Evolutionary conservation across 2,113 vertebrate genomes (phyloP).

Genomic region (Balaenoptera acutorostrata): DNA sequence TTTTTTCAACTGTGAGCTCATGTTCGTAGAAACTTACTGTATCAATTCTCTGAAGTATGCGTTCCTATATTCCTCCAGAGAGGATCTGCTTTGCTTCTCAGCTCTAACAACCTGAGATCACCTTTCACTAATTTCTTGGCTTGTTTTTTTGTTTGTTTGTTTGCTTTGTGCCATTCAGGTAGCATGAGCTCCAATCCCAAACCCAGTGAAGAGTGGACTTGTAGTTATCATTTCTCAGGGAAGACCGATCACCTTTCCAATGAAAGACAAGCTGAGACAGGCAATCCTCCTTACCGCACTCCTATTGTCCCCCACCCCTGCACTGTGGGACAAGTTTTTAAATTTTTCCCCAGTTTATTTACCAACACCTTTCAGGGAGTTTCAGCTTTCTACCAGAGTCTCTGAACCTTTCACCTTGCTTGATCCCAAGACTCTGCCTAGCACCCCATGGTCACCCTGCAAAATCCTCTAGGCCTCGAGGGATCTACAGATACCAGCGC

Average conservation of each 20-base stretch:
- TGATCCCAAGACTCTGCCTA: not conserved
- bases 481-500: not conserved
- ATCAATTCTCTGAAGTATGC: not conserved
- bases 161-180: not conserved
- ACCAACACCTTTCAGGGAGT: not conserved
- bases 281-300: not conserved
- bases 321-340: not conserved
- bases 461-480: not conserved
- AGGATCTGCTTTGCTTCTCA: not conserved
- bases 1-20: not conserved
- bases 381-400: not conserved
- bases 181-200: not conserved
- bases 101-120: not conserved
- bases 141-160: not conserved
- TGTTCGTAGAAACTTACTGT: not conserved
- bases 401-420: not conserved
- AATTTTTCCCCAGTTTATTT: not conserved
- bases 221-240: not conserved
- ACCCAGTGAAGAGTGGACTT: not conserved
- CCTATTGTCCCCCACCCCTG: not conserved
- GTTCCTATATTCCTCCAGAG: not conserved
- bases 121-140: slow-evolving; percentile 15
- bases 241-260: not conserved
- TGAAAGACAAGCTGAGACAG: not conserved
- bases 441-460: not conserved